Base-by-base conservation (phyloP, 2,888 invertebrate genomes). In the Euproctis similis region DNA sequence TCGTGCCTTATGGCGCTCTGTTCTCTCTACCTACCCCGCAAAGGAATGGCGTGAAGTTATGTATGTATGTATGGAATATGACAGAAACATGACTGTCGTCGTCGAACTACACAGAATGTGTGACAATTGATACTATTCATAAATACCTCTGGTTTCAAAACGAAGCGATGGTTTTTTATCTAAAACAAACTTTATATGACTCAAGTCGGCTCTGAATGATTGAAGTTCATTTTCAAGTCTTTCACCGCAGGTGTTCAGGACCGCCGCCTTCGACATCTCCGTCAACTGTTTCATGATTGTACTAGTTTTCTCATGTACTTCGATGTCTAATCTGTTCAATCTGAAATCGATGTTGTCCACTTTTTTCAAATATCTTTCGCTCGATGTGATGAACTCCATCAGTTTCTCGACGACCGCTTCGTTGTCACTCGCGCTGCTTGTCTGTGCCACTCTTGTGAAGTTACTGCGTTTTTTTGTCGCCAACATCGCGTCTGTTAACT, bases 361-460 rank as follows among this genome's bases (percentile, higher is more conserved):
- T 53, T 78, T 81, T 35, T 82, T 81, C 2, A 85, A 57, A 47
- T 78, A 82, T 36, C 71, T 80, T 46, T 82, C 84, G 42, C 75
- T 80, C 2, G 76, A 65, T 2, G 77, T 70, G 12, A 85, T 65
- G 1, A 68, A 66, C 4, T 84, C 80, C 64, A 85, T 58, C 2
- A 85, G 44, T 35, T 71, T 78, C 12, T 84, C 80, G 2, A 81
- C 45, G 0, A 84, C 74, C 3, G 53, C 59, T 3, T 81, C 81
- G 36, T 65, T 73, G n/a, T 82, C 78, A 1, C 53, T 40, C 26
- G 32, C 8, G 0, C 39, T 20, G 1, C 56, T 21, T 1, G 61
- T 53, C 34, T 68, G 72, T 1, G 49, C 35, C 1, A 59, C 50
- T 18, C 76, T 57, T 2, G 78, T 78, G 9, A 41, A 29, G 31